Conservation (phyloP, 2,797 vertebrate species). For the Tadarida brasiliensis region DNA sequence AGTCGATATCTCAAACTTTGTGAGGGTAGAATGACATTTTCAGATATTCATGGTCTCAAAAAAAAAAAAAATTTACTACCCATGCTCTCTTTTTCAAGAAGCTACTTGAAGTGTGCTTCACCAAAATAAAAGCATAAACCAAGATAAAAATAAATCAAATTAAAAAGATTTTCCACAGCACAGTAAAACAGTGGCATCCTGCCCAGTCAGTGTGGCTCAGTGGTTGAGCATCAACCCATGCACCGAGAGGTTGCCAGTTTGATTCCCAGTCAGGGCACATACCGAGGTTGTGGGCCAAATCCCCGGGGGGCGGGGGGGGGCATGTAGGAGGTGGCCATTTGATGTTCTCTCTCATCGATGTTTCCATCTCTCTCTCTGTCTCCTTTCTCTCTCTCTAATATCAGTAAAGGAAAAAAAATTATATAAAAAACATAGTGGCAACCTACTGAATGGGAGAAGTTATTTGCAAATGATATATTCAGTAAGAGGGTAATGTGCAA, state of each 20-base stretch:
- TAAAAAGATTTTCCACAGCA: not conserved
- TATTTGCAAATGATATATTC: not conserved
- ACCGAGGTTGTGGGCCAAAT: no score
- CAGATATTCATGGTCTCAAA: not conserved
- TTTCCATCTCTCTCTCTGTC: no score
- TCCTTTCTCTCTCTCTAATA: no score
- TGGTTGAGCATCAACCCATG: no score
- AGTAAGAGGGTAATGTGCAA: not conserved
- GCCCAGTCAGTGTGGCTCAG: no score
- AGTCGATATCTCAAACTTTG: not conserved
- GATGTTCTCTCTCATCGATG: no score
- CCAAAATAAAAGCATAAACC: not conserved
- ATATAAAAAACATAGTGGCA: no score
- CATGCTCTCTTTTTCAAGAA: constrained; percentile 10
- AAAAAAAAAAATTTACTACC: not conserved
- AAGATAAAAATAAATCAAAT: not conserved
- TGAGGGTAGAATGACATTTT: constrained; percentile 28
- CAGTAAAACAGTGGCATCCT: not conserved
- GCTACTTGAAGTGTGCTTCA: not conserved
- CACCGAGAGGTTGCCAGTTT: no score
- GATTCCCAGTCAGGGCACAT: no score
- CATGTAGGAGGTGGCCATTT: no score
- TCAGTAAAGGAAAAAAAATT: no score
- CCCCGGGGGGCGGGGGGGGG: no score
- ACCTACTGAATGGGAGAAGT: not conserved